Evolutionary conservation across 2,888 invertebrate genomes (phyloP), one percentile per base, ranked within the genome.

Genomic region (Chymomyza fuscimana): DNA sequence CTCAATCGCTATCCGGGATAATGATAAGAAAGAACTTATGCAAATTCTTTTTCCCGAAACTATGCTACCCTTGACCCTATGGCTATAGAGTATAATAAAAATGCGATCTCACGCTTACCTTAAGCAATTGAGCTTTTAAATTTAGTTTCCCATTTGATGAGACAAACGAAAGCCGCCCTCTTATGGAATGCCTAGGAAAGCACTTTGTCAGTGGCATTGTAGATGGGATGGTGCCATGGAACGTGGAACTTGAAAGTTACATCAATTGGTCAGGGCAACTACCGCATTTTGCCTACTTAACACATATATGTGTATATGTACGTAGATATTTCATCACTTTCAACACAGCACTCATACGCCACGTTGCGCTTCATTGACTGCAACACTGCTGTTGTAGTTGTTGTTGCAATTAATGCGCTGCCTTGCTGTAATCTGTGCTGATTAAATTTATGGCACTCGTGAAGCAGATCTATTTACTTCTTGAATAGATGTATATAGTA

Each of bases 401-500:
- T 46, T 46, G 40, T 46, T 46, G 40, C 40, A 46, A 46, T 46
- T 46, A 46, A 46, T 46, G 12, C 40, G 40, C 40, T 46, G 40
- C 40, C 40, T 46, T 12, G 54, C 10, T 54, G 22, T 77, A 77
- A 74, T 75, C 80, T 68, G 67, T 50, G 73, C 72, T 82, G 80
- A 85, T 85, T 85, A 82, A 71, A 73, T 79, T 76, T 74, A 82
- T 72, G 71, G 70, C 72, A 70, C 70, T 71, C 52, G 61, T 74
- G 76, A 66, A 70, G 73, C 69, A 52, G 60, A 78, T 80, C 70
- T 65, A 54, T 12, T 12, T 46, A 12, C 63, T 54, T 67, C 60
- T 67, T 71, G 6, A 62, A 61, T 59, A 54, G 63, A 61, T 29
- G 52, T 67, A 67, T 65, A 66, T 73, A 63, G 60, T 40, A 67